A percentile compares a stretch with the other conserved stretches of the same genome.
Conservation (phyloP, 92 coral and sea anemone species). For the Epizoanthus scotinus region DNA sequence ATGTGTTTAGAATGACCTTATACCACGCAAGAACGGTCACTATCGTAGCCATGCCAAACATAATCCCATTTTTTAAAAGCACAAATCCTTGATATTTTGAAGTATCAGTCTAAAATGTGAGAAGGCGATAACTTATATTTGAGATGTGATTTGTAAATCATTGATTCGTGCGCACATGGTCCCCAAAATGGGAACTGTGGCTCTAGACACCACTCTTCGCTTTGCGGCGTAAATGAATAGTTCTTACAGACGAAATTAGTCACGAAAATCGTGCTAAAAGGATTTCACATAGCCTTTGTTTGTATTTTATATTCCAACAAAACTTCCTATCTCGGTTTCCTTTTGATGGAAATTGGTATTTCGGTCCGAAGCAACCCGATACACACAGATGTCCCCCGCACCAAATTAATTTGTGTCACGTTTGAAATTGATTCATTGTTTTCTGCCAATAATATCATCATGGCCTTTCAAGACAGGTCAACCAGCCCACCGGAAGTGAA, state of each 20-base stretch:
- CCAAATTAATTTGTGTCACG: conserved; percentile 44
- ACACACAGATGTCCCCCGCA: conserved; percentile 12
- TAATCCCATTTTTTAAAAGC: no score
- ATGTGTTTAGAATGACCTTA: background rate
- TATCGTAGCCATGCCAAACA: background rate
- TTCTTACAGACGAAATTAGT: no score
- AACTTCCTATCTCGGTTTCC: background rate
- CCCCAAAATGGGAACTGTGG: no score
- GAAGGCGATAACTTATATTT: no score
- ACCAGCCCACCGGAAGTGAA: conserved; percentile 30
- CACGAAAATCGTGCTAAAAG: conserved; percentile 1
- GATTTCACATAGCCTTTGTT: conserved; percentile 7
- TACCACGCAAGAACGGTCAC: background rate
- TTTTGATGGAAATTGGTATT: conserved; percentile 10
- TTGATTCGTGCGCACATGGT: no score
- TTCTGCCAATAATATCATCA: conserved; percentile 14
- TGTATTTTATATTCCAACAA: background rate
- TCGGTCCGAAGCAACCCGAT: conserved; percentile 19
- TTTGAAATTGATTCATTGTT: conserved; percentile 35
- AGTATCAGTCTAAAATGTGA: no score
- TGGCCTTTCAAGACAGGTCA: background rate
- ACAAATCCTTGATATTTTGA: no score
- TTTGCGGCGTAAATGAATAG: no score
- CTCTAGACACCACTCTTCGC: no score
- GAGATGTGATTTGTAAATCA: no score